Evolutionary conservation across 1,140 invertebrate species (phyloP), one percentile per base, ranked within the genome.

Genomic region (Zaprionus nigranus): DNA sequence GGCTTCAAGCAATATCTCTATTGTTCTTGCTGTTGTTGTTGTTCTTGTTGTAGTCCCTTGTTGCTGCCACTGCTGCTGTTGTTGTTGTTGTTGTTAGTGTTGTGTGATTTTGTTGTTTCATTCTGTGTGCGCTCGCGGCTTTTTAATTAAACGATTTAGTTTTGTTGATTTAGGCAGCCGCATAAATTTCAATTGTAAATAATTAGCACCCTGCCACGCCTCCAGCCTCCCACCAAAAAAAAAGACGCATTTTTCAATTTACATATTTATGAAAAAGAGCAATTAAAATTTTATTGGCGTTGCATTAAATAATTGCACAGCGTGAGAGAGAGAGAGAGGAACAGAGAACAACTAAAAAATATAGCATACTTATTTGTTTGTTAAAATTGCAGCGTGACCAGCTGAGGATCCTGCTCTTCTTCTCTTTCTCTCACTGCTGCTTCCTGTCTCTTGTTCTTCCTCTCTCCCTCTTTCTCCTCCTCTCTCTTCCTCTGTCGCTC

Each of bases 91-190:
- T 24, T 74, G 51, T 57, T 57, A 46, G 22, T 56, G 56, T 69
- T 67, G 60, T 56, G 60, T 74, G 78, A 75, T 69, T 46, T 61
- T 82, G 56, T 57, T 81, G 51, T 61, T 69, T 63, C 36, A 64
- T 59, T 67, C 9, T 81, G 68, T 53, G 57, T 73, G 74, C 40
- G 40, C 78, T 64, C 60, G 67, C 60, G 73, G 75, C 68, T 67
- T 77, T 87, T 87, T 87, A 87, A 88, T 88, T 88, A 87, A 88
- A 90, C 62, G 81, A 79, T 90, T 88, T 88, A 84, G 76, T 82
- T 78, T 86, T 88, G 85, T 88, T 88, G 81, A 88, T 79, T 90
- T 88, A 88, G 84, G 85, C 84, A 64, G 54, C 68, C 74, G 78
- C 78, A 90, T 75, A 84, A 88, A 90, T 88, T 84, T 70, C 84